These are phyloP conservation scores for Onychomys arenicola DNA, from an alignment of 2,797 vertebrate species.

Conservation along the genomic window DNA sequence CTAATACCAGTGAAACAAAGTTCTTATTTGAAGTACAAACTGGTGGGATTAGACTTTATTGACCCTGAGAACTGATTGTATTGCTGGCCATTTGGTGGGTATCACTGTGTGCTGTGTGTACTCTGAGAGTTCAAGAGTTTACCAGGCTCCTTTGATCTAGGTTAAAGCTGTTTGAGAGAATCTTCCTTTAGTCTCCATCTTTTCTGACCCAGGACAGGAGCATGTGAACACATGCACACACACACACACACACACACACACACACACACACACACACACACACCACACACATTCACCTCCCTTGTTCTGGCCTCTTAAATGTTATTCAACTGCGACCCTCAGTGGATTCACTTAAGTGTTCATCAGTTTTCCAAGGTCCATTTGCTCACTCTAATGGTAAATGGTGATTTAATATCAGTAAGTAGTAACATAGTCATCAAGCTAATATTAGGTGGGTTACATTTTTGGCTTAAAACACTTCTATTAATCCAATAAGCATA, in stretches of 20 bases:
- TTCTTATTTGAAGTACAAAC: constrained; percentile 73
- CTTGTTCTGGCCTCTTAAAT: not conserved
- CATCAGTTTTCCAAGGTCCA: not conserved
- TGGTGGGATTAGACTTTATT: constrained; percentile 76
- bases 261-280: not conserved
- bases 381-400: not conserved
- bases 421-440: constrained; percentile 9
- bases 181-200: not conserved
- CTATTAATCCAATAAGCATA: not conserved
- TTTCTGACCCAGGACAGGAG: not conserved
- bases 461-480: constrained; percentile 57
- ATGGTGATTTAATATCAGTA: not conserved
- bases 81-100: constrained; percentile 34
- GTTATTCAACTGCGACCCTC: not conserved
- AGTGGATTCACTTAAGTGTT: not conserved
- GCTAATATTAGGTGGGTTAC: constrained; percentile 1
- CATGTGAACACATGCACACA: too few relatives aligned
- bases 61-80: constrained; percentile 53
- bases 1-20: constrained; percentile 74
- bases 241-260: not conserved
- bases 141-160: constrained; percentile 49
- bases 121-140: constrained; percentile 75
- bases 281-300: not conserved
- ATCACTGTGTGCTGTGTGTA: constrained; percentile 45
- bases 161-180: not conserved